Base-by-base conservation (phyloP, 1,140 invertebrate genomes). In the Hypothenemus hampei region DNA sequence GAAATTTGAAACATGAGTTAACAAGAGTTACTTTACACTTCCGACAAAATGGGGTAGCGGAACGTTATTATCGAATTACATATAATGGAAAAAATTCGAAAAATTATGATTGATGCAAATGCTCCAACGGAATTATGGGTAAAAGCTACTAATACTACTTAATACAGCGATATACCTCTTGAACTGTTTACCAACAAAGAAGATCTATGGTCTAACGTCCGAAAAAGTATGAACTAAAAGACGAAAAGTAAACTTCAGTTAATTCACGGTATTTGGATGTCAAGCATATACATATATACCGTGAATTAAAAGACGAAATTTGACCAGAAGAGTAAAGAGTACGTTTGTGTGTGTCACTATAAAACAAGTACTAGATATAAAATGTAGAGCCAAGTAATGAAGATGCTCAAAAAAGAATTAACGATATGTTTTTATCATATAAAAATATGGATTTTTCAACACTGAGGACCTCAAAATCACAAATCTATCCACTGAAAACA, bases 261-360 rank as follows among this genome's bases (percentile, higher is more conserved):
- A 62, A 35, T 24, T 69, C 7, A 46, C 29, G 37, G 33, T 70
- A 5, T 74, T 76, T 67, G 72, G 73, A 29, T 75, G 71, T 50
- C 50, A 57, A 49, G 73, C 72, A 8, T 71, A 69, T 57, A 64
- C 76, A 20, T 62, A 71, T 19, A 62, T 76, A 21, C 69, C 73
- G 26, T 60, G 69, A 16, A 39, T 66, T 47, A 64, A 67, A 16
- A 57, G 61, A 3, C 66, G 56, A 43, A 73, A 72, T 57, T 57
- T 69, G 52, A 63, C 63, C 54, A 40, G 59, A 75, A 72, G 47
- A 58, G 64, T 40, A 59, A 64, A 40, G 59, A 62, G 55, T 64
- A 54, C 19, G 59, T 70, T 4, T 72, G 77, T 61, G 69, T 76
- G 16, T 73, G 75, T 3, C 77, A 75, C 46, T 67, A 67, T 49